These are phyloP conservation scores for Acronicta psi DNA, from an alignment of 2,888 invertebrate species.

Conservation along the genomic window DNA sequence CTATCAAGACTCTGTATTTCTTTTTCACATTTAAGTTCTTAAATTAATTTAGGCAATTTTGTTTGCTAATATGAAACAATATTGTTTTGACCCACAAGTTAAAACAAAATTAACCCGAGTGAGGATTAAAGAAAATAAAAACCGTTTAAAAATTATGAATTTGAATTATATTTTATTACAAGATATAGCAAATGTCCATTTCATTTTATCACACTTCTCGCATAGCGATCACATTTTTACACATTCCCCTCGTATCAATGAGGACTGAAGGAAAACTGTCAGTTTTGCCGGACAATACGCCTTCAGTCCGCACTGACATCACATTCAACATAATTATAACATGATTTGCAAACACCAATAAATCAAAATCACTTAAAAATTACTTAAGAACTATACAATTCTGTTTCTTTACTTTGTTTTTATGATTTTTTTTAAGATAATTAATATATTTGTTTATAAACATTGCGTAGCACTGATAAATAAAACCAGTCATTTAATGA, in stretches of 20 bases:
- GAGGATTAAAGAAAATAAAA: constrained; percentile 43
- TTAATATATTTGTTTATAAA: constrained; percentile 32
- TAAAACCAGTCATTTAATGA: too few species aligned
- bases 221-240: constrained; percentile 51
- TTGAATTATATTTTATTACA: constrained; percentile 63
- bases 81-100: too few species aligned
- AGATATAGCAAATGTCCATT: constrained; percentile 61
- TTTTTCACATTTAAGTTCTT: too few species aligned
- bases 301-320: constrained; percentile 29
- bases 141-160: constrained; percentile 52
- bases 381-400: constrained; percentile 43
- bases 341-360: constrained; percentile 57
- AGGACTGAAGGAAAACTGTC: constrained; percentile 1
- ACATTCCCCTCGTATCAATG: constrained; percentile 18
- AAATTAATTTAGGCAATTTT: too few species aligned
- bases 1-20: too few species aligned
- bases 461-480: not conserved
- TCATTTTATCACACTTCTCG: constrained; percentile 58
- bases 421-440: constrained; percentile 10
- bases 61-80: too few species aligned
- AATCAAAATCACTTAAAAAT: constrained; percentile 57
- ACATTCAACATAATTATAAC: constrained; percentile 47
- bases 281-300: constrained; percentile 15
- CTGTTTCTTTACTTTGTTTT: constrained; percentile 14
- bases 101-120: too few species aligned